Conservation (phyloP, 2,797 vertebrate genomes). For the Calcarius lapponicus region DNA sequence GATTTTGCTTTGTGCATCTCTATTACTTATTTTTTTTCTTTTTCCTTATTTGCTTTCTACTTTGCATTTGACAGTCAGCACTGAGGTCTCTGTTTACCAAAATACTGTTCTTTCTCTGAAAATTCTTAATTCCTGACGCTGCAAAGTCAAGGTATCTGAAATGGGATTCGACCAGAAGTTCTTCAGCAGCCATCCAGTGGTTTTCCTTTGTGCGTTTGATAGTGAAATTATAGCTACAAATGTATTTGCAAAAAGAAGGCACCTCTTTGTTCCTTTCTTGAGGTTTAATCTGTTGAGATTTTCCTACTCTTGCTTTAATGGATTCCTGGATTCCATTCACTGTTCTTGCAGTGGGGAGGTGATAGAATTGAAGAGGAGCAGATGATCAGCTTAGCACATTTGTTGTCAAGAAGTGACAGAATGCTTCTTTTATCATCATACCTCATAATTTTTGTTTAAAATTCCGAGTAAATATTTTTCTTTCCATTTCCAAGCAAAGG, state of each 20-base stretch:
- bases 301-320: not conserved
- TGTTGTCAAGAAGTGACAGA: not conserved
- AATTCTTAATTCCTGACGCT: not conserved
- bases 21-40: not conserved
- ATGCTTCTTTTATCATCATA: not conserved
- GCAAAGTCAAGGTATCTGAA: not conserved
- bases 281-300: not conserved
- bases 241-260: not conserved
- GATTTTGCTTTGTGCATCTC: not conserved
- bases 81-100: not conserved
- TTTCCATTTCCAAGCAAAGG: not conserved
- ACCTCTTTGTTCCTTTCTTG: not conserved
- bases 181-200: not conserved
- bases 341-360: not conserved
- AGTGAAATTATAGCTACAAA: slow-evolving; percentile 20
- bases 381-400: not conserved
- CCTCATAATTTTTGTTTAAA: not conserved
- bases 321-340: not conserved
- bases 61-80: not conserved
- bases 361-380: not conserved
- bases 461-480: not conserved
- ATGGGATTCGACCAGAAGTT: not conserved
- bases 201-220: not conserved
- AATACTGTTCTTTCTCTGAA: not conserved
- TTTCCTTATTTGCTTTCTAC: not conserved